A percentile compares a stretch with the other conserved stretches of the same genome.
Evolutionary conservation across 2,797 vertebrate species (phyloP).

Genomic region (Phyllotis vaccarum): DNA sequence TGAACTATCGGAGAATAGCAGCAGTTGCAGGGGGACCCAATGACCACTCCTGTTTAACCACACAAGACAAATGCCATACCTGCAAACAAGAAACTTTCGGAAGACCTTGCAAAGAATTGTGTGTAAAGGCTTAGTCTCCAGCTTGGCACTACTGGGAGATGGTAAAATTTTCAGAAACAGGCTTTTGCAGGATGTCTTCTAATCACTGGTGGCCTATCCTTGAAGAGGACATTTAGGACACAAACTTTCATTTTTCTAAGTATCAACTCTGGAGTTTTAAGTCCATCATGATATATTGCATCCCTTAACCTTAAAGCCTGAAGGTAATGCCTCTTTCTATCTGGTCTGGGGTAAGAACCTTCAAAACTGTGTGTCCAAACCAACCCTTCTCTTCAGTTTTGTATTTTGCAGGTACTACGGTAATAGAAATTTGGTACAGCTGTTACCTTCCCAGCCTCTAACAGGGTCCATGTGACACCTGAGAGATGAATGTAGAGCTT

Average conservation of each 20-base stretch:
- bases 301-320: not conserved
- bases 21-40: not conserved
- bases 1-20: too few species aligned
- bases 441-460: not conserved
- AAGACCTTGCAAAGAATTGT: accelerated
- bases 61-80: not conserved
- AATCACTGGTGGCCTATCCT: not conserved
- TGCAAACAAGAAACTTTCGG: not conserved
- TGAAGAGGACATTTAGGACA: not conserved
- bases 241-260: not conserved
- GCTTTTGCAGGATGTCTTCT: not conserved
- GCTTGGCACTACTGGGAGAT: not conserved
- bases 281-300: not conserved
- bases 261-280: not conserved
- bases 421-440: not conserved
- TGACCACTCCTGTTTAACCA: not conserved
- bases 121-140: not conserved
- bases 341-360: not conserved
- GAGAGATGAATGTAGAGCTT: not conserved
- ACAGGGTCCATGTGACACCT: not conserved
- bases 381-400: not conserved
- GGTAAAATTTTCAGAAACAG: not conserved
- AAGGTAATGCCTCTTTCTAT: not conserved
- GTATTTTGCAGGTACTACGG: not conserved
- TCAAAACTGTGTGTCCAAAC: not conserved